Evolutionary conservation across 2,797 vertebrate species (phyloP), one percentile per base, ranked within the genome.

Genomic region (Discoglossus pictus): DNA sequence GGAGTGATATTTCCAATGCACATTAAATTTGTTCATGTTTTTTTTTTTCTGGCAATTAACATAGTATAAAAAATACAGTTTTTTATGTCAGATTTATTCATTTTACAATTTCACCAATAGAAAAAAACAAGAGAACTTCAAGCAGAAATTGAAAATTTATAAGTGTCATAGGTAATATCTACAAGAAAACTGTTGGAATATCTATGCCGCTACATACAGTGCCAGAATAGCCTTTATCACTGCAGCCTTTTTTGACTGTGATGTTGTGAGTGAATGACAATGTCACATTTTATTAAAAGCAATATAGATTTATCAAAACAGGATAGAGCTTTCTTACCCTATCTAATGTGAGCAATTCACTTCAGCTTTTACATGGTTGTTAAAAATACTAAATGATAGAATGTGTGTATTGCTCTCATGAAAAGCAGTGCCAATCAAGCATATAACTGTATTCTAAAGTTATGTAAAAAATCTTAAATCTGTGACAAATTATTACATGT

Each of bases 181-280:
- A n/a, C n/a, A n/a, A n/a, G n/a, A n/a, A n/a, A 60, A 43, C 42
- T 64, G 55, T 24, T 51, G 27, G 8, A 34, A 44, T 64, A 68
- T 35, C 36, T 68, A 34, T 42, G 65, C 55, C 47, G 18, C 44
- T 60, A 68, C 50, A 42, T 21, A 18, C 43, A 63, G 60, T 71
- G 61, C 61, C 53, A 69, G 66, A 65, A 58, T 40, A 34, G 53
- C 43, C 52, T 59, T 71, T 46, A 66, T 64, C 68, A 71, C 68
- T 25, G 48, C 31, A 50, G 68, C 68, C 61, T 71, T 71, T 51
- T 48, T 70, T 25, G 38, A 40, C 44, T 63, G 36, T 58, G 6
- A 21, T 6, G 13, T n/a, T 23, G 4, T 24, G 23, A 21, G 7
- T 60, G 46, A 51, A 24, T 52, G 55, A 43, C 16, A 21, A 31